Conservation (phyloP, 2,888 invertebrate genomes). For the Sipha maydis region DNA sequence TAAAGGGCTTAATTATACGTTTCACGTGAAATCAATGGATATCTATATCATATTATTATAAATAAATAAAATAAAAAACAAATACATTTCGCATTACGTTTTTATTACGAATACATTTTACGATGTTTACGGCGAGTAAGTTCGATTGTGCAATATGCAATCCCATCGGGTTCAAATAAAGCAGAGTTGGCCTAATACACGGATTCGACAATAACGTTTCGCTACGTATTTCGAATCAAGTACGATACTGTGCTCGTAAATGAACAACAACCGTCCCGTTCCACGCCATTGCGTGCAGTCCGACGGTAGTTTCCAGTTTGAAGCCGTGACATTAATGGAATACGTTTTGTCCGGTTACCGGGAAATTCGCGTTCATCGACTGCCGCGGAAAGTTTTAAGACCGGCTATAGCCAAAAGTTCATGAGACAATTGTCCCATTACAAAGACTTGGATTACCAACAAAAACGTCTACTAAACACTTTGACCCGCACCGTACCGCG, state of each 20-base stretch:
- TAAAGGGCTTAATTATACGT: no score
- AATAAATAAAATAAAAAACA: no score
- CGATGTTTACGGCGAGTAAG: neutral
- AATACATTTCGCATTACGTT: no score
- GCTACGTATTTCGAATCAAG: no score
- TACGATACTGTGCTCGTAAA: no score
- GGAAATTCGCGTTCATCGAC: neutral
- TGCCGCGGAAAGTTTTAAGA: conserved; percentile 29
- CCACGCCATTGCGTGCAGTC: neutral
- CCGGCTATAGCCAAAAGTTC: neutral
- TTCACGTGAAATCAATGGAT: no score
- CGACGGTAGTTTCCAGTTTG: neutral
- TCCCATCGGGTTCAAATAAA: neutral
- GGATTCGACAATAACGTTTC: neutral
- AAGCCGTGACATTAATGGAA: neutral
- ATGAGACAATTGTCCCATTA: conserved; percentile 42
- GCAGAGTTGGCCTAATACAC: neutral
- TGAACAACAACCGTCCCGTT: no score
- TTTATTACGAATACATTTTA: neutral
- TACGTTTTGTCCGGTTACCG: neutral
- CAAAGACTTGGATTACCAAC: neutral
- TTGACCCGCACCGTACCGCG: conserved; percentile 9
- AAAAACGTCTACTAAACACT: conserved; percentile 40
- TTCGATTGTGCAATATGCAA: neutral
- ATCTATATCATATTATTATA: no score